phyloP scores from a whole-genome alignment of 2,888 invertebrate genomes.

The Punctoribates punctum region DNA sequence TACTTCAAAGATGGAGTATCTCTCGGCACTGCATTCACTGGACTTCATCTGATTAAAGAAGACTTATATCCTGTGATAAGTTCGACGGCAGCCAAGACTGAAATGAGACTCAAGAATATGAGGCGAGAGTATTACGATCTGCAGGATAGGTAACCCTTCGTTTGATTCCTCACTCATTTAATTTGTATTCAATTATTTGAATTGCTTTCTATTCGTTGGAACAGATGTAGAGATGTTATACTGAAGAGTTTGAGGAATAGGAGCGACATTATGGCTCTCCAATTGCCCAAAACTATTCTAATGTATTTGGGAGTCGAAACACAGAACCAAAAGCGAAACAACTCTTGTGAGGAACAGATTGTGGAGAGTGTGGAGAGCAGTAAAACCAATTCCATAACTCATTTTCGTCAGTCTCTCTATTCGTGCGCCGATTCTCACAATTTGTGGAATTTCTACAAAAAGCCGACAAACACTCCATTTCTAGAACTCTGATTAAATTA shows the following conservation, averaged over 20 bases:
- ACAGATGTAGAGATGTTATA: constrained; percentile 62
- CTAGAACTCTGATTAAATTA: constrained; percentile 11
- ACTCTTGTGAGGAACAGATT: neutral
- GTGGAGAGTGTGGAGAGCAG: no score
- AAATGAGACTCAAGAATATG: constrained; percentile 64
- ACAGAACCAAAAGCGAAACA: constrained; percentile 16
- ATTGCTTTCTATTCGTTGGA: neutral
- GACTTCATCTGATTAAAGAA: constrained; percentile 61
- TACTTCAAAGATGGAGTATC: constrained; percentile 68
- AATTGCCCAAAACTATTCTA: constrained; percentile 61
- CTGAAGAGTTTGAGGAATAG: constrained; percentile 59
- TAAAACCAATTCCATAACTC: neutral
- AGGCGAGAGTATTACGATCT: constrained; percentile 64
- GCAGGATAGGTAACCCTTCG: constrained; percentile 60
- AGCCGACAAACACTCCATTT: neutral
- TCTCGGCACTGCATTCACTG: constrained; percentile 68
- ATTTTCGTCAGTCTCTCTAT: constrained; percentile 18
- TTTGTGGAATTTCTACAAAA: neutral
- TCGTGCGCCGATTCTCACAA: constrained; percentile 20
- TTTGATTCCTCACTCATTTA: neutral
- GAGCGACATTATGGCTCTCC: constrained; percentile 59
- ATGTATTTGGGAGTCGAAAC: constrained; percentile 60
- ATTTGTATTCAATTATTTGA: neutral
- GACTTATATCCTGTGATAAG: constrained; percentile 67
- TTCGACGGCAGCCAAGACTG: constrained; percentile 70